Evolutionary conservation across 64 coral and sea anemone genomes (phyloP), one percentile per base, ranked within the genome.

Genomic region (Dendrophyllia cribrosa): DNA sequence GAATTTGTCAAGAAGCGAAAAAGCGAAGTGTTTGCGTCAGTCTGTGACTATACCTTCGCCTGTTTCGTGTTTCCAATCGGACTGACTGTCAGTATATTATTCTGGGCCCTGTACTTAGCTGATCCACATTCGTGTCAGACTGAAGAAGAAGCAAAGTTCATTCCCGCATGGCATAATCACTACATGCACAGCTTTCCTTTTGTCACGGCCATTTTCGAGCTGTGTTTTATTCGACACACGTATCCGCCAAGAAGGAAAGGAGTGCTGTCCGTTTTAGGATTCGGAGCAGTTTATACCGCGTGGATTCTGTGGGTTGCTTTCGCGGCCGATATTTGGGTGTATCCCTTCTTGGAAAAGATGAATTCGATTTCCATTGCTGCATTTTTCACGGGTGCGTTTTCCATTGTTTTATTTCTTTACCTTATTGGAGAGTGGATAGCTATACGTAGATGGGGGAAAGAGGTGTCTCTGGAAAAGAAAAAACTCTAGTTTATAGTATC

Each of bases 151-250:
- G 87, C 83, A 0, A 83, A 71, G 60, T 61, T 91, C 16, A 97
- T 88, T 48, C 95, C 95, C 58, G 56, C 43, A 53, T 97, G 88
- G 95, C 66, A 88, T 2, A 97, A 97, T 77, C 95, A 97, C 1
- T 97, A 97, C 75, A 97, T 97, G 95, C 95, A 97, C 73, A 82
- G 74, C 5, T 91, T 97, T 45, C 95, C 95, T 6, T 92, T 88
- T 13, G 49, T 97, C 15, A 70, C 88, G 3, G 94, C 88, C 44
- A 86, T 81, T 49, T 45, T 86, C 13, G 95, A 97, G 82, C 59
- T 91, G 52, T 88, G 93, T 3, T 61, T 94, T 43, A 91, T 97
- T 76, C 77, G 78, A 70, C 95, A 97, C 44, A 77, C 94, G 43
- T 97, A 94, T 59, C 95, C 95, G 13, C 52, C 68, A 15, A 93